Base-by-base conservation (phyloP, 1,140 invertebrate genomes). In the Trissolcus basalis region DNA sequence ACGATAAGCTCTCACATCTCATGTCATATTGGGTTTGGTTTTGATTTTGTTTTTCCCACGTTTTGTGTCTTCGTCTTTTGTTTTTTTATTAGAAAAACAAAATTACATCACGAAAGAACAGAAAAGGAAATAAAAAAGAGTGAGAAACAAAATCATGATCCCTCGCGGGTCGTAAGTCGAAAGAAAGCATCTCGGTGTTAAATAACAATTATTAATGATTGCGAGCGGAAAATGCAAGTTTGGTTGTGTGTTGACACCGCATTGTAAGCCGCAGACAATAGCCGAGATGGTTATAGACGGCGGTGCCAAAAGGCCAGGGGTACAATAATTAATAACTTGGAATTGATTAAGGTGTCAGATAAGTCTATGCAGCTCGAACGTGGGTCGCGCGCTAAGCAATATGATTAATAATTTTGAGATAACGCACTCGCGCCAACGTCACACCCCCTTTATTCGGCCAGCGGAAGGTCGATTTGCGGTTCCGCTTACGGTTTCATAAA, bases 321-420 rank as follows among this genome's bases (percentile, higher is more conserved):
- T 48, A 78, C 77, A 77, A 84, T 87, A 87, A 87, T 87, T 87
- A 87, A 87, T 87, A 87, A 86, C 84, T 83, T 79, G 76, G 81
- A 83, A 87, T 86, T 87, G 86, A 87, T 87, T 87, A 87, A 86
- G 84, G 84, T 86, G 86, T 87, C 86, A 87, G 84, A 87, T 80
- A 80, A 80, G 78, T 80, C 78, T 77, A 80, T 80, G 75, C 75
- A 80, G 71, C 75, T 41, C 67, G 64, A 80, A 77, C 78, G 78
- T 80, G 74, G 74, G 70, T 81, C 71, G 78, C 65, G 76, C 74
- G 73, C 80, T 77, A 80, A 80, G 80, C 81, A 76, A 87, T 86
- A 81, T 87, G 84, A 87, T 87, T 87, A 86, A 87, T 87, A 87
- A 87, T 87, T 87, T 85, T 51, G 81, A 86, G 84, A 86, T 86